Evolutionary conservation across 2,888 invertebrate genomes (phyloP), one percentile per base, ranked within the genome.

Genomic region (Acleris cristana): DNA sequence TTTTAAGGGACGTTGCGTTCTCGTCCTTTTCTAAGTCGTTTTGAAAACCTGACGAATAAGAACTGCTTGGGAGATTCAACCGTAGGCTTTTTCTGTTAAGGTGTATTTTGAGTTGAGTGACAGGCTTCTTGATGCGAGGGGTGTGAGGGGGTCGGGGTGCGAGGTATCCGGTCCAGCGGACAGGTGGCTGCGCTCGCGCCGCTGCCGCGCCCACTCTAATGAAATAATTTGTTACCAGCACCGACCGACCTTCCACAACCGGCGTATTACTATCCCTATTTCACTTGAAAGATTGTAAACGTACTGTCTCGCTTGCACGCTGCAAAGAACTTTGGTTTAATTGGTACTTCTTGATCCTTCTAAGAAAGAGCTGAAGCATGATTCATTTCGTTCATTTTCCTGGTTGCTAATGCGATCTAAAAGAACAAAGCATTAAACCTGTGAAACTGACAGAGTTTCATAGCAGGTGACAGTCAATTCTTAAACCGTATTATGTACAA

Each of bases 161-260:
- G 82, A 71, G 82, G 87, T 77, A 90, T 92, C 91, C 92, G 91
- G 92, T 89, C 88, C 79, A 76, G 75, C 76, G 86, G 83, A 89
- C 91, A 91, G 90, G 91, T 90, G 91, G 87, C 83, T 74, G 75
- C 78, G 83, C 82, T 81, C 66, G 69, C 76, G 73, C 76, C 73
- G 82, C 81, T 83, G 81, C 71, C 71, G 73, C 86, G 87, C 88
- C 89, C 89, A 87, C 88, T 85, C 85, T 87, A 87, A 87, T 88
- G 83, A 86, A 89, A 88, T 87, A 87, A 90, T 90, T 86, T 89
- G 87, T 87, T 83, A 79, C 79, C 76, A 79, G 78, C 74, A 77
- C 80, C 74, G 75, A 74, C 69, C 86, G 88, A 89, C 90, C 91
- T 90, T 89, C 86, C 84, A 86, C 89, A 88, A 87, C 87, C 87